phyloP scores from a whole-genome alignment of 2,113 vertebrate species.

The Myotis lucifugus region DNA sequence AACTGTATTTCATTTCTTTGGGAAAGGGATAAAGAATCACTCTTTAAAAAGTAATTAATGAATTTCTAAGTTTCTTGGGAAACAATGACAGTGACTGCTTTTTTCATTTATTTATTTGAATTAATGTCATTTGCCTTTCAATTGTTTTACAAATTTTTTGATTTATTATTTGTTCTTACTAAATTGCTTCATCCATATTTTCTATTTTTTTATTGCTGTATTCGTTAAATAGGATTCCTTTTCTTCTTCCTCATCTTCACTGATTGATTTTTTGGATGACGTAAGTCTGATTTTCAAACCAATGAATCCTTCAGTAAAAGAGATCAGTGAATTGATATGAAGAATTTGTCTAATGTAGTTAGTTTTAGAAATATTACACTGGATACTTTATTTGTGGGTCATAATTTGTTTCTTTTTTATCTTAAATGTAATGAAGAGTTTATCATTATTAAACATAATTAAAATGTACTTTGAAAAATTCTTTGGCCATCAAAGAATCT shows the following conservation, averaged over 20 bases:
- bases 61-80: constrained; percentile 67
- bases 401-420: constrained; percentile 56
- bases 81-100: constrained; percentile 69
- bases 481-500: constrained; percentile 45
- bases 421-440: constrained; percentile 32
- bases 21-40: constrained; percentile 54
- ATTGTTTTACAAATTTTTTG: constrained; percentile 80
- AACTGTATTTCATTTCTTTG: constrained; percentile 58
- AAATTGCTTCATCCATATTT: constrained; percentile 85
- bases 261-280: constrained; percentile 98
- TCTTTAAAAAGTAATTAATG: constrained; percentile 61
- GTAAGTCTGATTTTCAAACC: constrained; percentile 91
- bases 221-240: constrained; percentile 94
- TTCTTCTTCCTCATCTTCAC: constrained; percentile 96
- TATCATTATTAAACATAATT: constrained; percentile 54
- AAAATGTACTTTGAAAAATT: constrained; percentile 46
- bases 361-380: constrained; percentile 73
- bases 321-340: constrained; percentile 80
- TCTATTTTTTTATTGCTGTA: constrained; percentile 88
- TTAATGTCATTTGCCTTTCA: constrained; percentile 79
- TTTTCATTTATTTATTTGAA: constrained; percentile 75
- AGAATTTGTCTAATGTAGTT: constrained; percentile 81
- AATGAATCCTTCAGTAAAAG: constrained; percentile 81
- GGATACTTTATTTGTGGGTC: constrained; percentile 59
- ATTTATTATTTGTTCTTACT: constrained; percentile 83